Evolutionary conservation across 2,113 vertebrate species (phyloP).

Genomic region (cat (Felis catus)): DNA sequence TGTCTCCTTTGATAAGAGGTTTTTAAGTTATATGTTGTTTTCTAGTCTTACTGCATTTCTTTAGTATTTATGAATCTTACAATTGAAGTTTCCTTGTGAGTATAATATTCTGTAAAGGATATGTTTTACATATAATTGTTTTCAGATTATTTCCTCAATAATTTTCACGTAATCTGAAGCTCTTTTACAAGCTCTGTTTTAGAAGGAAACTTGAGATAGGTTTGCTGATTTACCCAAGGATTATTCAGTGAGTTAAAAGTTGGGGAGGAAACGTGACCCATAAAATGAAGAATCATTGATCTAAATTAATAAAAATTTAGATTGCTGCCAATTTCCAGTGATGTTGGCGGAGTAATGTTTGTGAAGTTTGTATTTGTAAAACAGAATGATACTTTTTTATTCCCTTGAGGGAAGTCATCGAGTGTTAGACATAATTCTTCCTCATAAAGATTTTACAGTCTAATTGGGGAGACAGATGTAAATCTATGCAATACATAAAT

Average conservation of each 20-base stretch:
- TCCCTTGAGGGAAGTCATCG: neutral
- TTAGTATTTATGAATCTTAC: neutral
- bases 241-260: constrained; percentile 39
- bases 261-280: neutral
- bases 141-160: neutral
- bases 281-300: constrained; percentile 2
- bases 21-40: neutral
- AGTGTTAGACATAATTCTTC: neutral
- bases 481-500: neutral
- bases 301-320: neutral
- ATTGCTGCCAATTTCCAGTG: neutral
- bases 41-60: neutral
- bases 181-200: constrained; percentile 32
- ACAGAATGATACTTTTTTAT: neutral
- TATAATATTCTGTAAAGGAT: neutral
- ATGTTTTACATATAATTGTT: neutral
- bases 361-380: constrained; percentile 25
- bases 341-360: neutral
- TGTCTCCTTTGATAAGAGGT: neutral
- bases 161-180: constrained; percentile 40
- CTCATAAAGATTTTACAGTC: neutral
- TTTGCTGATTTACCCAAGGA: constrained; percentile 46
- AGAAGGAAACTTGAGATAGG: constrained; percentile 45
- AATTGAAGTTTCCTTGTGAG: neutral
- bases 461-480: constrained; percentile 6